Base-by-base conservation (phyloP, 2,113 vertebrate species). In the Thalassarche chlororhynchos region DNA sequence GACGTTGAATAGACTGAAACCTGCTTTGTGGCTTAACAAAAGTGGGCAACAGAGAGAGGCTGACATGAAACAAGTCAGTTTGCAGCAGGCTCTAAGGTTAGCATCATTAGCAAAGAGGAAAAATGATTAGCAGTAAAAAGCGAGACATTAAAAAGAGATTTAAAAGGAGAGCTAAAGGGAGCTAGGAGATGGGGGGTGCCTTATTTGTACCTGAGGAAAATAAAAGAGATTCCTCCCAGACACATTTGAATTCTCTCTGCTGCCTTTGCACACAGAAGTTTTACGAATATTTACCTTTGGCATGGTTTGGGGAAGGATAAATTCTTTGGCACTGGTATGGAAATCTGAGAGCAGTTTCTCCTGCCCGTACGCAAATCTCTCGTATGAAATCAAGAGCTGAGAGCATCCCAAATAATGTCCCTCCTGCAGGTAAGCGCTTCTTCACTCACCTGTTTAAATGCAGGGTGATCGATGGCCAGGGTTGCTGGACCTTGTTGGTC, bases 41-140 rank as follows among this genome's bases (percentile, higher is more conserved):
- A 98, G 96, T 98, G 65, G 94, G 77, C 94, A 95, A 87, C 1
- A 69, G 66, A 85, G 55, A 88, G 79, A 75, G 94, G 93, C 95
- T 94, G 97, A 94, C 84, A 91, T 61, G 87, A 95, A 96, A 97
- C 94, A 93, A 96, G 95, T 91, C 95, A 49, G 94, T 96, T 64
- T 70, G 91, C 82, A 95, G 98, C 94, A 96, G 96, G 97, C 90
- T 91, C 91, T 51, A 65, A 93, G 95, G 93, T 96, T 96, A 95
- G 96, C 90, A 95, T 96, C 90, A 96, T 96, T 97, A 98, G 95
- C 82, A 72, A 86, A 89, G 76, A 71, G 78, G 84, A 92, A 94
- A 95, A 97, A 97, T 97, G 93, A 98, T 97, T 98, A 98, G 97
- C 95, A 97, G 93, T 96, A 95, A 97, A 97, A 97, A 97, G 95